Evolutionary conservation across 2,888 invertebrate genomes (phyloP), one percentile per base, ranked within the genome.

Genomic region (Galerucella pusilla): DNA sequence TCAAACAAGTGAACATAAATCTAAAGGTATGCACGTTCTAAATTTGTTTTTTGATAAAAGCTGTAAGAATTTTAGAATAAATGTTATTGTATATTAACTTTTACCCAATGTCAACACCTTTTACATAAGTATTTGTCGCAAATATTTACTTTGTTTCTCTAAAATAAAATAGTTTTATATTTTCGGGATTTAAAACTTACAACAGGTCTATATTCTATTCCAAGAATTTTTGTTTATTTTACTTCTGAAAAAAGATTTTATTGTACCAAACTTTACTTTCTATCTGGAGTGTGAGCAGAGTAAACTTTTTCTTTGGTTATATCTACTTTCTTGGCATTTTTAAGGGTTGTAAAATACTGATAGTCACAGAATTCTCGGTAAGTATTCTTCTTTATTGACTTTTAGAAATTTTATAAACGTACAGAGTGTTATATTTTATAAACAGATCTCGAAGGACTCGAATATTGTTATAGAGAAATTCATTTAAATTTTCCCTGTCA

Each of bases 1-100:
- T 57, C 57, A 57, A 57, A 57, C 57, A 16, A 16, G 20, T 10
- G 57, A 57, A n/a, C 52, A 52, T 52, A 52, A 52, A 52, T 52
- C 52, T 28, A 63, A 35, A 64, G 61, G 68, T 25, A 59, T 68
- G 59, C 57, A 35, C 68, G 25, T 46, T 54, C 20, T 45, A 72
- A 68, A 72, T 80, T 78, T 79, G 77, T 75, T 77, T 76, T 75
- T 69, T 75, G 78, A 78, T 78, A 78, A 77, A 75, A 73, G 54
- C 52, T 74, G 68, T 75, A 78, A 77, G 78, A 77, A 77, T 79
- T 79, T 76, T 79, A 76, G 76, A 76, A 77, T 76, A 80, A 80
- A 81, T 81, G 79, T 81, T 81, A 81, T 81, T 81, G 75, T 75
- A 78, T 78, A 79, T 81, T 71, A 79, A 75, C 79, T 75, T 79